Evolutionary conservation across 2,113 vertebrate genomes (phyloP).

Genomic region (Narcine bancroftii): DNA sequence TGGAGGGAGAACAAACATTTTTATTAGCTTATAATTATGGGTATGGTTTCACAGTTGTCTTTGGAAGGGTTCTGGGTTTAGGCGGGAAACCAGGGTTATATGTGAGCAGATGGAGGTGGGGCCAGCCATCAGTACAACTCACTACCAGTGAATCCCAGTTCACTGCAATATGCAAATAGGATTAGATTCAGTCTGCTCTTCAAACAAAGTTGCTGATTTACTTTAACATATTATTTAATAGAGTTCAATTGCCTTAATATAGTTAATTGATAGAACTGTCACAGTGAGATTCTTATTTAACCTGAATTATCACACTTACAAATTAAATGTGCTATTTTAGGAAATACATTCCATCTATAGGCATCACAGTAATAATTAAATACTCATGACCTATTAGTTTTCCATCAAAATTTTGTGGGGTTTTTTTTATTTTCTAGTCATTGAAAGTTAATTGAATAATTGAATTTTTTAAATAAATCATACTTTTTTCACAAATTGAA

Average conservation of each 20-base stretch:
- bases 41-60: too few relatives aligned
- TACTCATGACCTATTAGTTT: conserved; percentile 27
- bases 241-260: neutral
- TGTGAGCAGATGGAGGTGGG: too few relatives aligned
- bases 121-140: too few relatives aligned
- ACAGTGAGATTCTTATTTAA: neutral
- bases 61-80: too few relatives aligned
- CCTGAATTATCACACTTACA: neutral
- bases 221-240: neutral
- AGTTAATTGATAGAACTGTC: neutral
- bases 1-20: too few relatives aligned
- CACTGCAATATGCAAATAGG: neutral
- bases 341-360: neutral
- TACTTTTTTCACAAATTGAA: neutral
- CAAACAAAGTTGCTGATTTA: conserved; percentile 18
- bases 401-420: conserved; percentile 7
- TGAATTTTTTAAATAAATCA: neutral
- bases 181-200: neutral
- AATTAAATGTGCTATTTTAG: conserved; percentile 14
- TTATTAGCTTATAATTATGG: too few relatives aligned
- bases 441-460: conserved; percentile 23
- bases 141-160: too few relatives aligned
- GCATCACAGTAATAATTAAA: neutral
- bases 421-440: conserved; percentile 18
- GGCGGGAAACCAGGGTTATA: too few relatives aligned